Evolutionary conservation across 1,140 invertebrate species (phyloP).

Genomic region (Proctacanthus coquilletti): DNA sequence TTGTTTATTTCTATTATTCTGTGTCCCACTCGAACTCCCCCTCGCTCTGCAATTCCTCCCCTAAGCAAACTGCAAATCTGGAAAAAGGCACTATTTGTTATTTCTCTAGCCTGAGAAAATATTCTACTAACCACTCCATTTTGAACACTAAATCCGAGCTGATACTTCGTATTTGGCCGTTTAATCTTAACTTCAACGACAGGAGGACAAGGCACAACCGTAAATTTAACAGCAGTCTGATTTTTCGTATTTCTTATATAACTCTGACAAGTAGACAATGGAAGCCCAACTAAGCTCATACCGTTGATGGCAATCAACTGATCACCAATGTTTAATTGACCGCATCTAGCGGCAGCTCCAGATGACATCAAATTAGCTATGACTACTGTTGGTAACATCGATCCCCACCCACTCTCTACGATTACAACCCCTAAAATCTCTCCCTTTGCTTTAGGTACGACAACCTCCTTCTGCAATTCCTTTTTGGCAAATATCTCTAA

Average conservation of each 20-base stretch:
- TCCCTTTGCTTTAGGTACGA: conserved; percentile 94
- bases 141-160: conserved; percentile 98
- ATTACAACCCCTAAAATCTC: conserved; percentile 96
- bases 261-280: conserved; percentile 93
- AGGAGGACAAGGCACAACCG: conserved; percentile 96
- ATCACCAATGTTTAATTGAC: conserved; percentile 97
- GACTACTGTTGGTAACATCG: conserved; percentile 96
- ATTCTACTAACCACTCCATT: conserved; percentile 83
- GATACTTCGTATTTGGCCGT: conserved; percentile 97
- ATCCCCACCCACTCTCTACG: conserved; percentile 98
- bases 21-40: conserved; percentile 95
- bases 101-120: conserved; percentile 1
- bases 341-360: conserved; percentile 90
- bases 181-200: conserved; percentile 99
- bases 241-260: conserved; percentile 98
- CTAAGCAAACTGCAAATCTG: conserved; percentile 95
- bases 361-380: conserved; percentile 93
- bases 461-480: conserved; percentile 96
- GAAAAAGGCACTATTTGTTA: conserved; percentile 9
- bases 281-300: conserved; percentile 91
- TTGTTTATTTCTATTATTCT: conserved; percentile 99
- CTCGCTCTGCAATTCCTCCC: conserved; percentile 95
- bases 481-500: conserved; percentile 97
- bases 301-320: conserved; percentile 99
- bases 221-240: conserved; percentile 95